These are phyloP conservation scores for Sebastes kiyomatsui DNA, from an alignment of 2,797 vertebrate species.

Conservation along the genomic window DNA sequence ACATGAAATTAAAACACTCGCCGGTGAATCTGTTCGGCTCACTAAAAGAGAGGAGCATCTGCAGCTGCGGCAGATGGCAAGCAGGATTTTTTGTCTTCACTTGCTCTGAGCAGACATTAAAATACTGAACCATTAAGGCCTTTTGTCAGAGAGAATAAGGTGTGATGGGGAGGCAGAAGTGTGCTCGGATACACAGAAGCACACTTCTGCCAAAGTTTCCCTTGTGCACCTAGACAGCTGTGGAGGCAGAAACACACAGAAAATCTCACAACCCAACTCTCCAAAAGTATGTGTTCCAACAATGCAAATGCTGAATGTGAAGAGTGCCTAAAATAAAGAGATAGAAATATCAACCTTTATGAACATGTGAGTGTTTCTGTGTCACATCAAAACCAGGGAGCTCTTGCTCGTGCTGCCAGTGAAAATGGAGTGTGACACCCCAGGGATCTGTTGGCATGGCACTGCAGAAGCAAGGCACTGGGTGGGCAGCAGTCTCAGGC, in stretches of 20 bases:
- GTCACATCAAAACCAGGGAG: neutral
- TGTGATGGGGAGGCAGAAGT: conserved; percentile 46
- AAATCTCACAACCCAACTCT: neutral
- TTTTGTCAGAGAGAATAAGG: conserved; percentile 70
- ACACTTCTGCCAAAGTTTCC: conserved; percentile 15
- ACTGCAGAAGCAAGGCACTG: neutral
- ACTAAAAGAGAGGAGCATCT: conserved; percentile 14
- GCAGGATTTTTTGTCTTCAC: conserved; percentile 28
- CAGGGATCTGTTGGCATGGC: neutral
- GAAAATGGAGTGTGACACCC: neutral
- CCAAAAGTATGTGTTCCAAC: neutral
- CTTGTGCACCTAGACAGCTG: conserved; percentile 28
- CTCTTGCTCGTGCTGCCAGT: neutral
- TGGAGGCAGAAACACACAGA: neutral
- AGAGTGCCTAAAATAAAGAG: neutral
- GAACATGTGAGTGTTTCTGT: neutral
- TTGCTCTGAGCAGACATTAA: conserved; percentile 48
- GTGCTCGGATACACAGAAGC: neutral
- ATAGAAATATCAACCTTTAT: no score
- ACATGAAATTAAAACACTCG: conserved; percentile 47
- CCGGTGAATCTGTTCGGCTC: conserved; percentile 16
- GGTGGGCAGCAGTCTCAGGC: neutral
- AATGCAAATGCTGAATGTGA: neutral
- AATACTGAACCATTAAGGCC: conserved; percentile 60
- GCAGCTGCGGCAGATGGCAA: conserved; percentile 46